These are phyloP conservation scores for Parauchenoglanis punctatus DNA, from an alignment of 2,797 vertebrate genomes.

Conservation along the genomic window DNA sequence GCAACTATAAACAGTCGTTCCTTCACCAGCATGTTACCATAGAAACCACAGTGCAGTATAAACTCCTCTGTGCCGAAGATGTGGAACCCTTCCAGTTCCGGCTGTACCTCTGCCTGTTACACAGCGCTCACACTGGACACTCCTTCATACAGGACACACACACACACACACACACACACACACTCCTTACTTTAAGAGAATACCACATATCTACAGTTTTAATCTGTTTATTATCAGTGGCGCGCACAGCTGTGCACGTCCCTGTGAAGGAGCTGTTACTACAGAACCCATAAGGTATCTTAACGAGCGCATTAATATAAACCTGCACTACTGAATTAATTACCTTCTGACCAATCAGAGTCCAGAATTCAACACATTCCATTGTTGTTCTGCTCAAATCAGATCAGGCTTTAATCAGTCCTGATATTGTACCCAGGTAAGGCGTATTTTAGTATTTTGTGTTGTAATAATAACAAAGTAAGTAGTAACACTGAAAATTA, in stretches of 20 bases:
- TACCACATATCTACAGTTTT: too few species aligned
- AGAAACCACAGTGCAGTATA: neutral
- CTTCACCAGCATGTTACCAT: too few species aligned
- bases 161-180: too few species aligned
- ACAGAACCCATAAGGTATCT: neutral
- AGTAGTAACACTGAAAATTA: neutral
- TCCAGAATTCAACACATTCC: neutral
- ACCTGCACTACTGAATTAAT: neutral
- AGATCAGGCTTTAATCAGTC: neutral
- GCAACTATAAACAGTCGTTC: too few species aligned
- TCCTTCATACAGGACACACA: neutral
- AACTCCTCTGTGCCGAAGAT: too few species aligned
- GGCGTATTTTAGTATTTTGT: neutral
- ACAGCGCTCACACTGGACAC: neutral
- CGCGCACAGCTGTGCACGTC: neutral
- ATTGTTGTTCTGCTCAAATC: neutral
- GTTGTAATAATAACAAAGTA: neutral
- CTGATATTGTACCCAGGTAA: neutral
- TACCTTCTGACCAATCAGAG: neutral
- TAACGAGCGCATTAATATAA: too few species aligned
- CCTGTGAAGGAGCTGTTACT: neutral
- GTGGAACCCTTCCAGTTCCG: too few species aligned
- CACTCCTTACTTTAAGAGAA: neutral
- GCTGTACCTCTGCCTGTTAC: too few species aligned
- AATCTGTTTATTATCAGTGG: too few species aligned